Conservation (phyloP, 2,888 invertebrate genomes). For the Hyppa rectilinea region DNA sequence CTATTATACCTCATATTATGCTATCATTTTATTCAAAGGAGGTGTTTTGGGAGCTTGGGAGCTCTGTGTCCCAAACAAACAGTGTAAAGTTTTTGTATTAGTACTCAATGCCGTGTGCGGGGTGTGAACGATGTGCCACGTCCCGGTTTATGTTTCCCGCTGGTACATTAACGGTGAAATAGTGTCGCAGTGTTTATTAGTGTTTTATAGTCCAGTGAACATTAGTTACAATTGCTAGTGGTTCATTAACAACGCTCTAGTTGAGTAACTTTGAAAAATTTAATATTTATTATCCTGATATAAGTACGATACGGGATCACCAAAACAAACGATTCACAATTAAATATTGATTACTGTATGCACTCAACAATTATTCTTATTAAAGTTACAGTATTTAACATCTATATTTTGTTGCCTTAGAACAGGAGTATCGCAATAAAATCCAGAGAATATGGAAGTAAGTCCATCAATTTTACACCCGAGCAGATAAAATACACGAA, state of each 20-base stretch:
- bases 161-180: conserved; percentile 68
- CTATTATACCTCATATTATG: conserved; percentile 15
- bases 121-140: conserved; percentile 61
- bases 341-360: background rate
- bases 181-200: conserved; percentile 68
- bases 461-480: conserved; percentile 28
- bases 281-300: conserved; percentile 27
- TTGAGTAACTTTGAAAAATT: conserved; percentile 51
- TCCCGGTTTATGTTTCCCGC: conserved; percentile 70
- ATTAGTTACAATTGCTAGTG: conserved; percentile 52
- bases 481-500: conserved; percentile 25
- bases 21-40: conserved; percentile 22
- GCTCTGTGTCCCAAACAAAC: conserved; percentile 52
- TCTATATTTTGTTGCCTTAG: background rate
- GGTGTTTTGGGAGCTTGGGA: conserved; percentile 40
- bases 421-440: conserved; percentile 5
- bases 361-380: background rate
- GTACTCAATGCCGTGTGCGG: conserved; percentile 58
- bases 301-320: background rate
- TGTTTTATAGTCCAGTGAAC: conserved; percentile 57
- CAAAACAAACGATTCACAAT: background rate
- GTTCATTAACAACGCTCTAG: conserved; percentile 51
- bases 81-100: conserved; percentile 60
- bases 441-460: conserved; percentile 15
- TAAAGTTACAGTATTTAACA: background rate